A percentile compares a stretch with the other conserved stretches of the same genome.
phyloP scores from a whole-genome alignment of 2,797 vertebrate species.

The Acomys russatus region DNA sequence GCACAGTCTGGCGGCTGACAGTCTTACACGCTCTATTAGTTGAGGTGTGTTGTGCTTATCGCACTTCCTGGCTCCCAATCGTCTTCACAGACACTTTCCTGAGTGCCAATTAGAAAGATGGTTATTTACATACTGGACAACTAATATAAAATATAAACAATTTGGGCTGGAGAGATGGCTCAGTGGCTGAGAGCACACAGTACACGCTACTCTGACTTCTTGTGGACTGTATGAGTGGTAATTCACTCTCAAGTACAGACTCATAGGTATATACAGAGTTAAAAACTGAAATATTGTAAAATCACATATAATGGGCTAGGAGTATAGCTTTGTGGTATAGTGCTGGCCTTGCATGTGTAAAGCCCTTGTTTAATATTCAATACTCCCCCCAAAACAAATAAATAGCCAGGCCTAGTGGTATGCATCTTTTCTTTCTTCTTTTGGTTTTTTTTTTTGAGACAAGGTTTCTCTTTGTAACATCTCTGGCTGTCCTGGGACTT shows the following conservation, averaged over 20 bases:
- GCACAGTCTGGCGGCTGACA: background rate
- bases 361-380: background rate
- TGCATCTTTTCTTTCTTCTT: background rate
- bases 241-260: background rate
- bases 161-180: background rate
- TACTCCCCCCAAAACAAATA: background rate
- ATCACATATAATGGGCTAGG: background rate
- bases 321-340: background rate
- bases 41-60: background rate
- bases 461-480: no score
- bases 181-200: background rate
- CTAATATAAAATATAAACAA: conserved; percentile 34
- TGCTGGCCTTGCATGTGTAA: background rate
- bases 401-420: background rate
- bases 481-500: no score
- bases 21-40: background rate
- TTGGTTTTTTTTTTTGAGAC: no score
- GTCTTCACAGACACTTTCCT: conserved; percentile 4
- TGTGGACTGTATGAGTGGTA: background rate
- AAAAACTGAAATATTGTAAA: background rate
- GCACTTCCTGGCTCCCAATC: background rate
- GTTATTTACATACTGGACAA: conserved; percentile 38
- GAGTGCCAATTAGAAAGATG: background rate
- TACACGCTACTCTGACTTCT: background rate
- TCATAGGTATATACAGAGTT: background rate